These are phyloP conservation scores for Semnornis frantzii DNA, from an alignment of 2,113 vertebrate genomes.

Conservation along the genomic window DNA sequence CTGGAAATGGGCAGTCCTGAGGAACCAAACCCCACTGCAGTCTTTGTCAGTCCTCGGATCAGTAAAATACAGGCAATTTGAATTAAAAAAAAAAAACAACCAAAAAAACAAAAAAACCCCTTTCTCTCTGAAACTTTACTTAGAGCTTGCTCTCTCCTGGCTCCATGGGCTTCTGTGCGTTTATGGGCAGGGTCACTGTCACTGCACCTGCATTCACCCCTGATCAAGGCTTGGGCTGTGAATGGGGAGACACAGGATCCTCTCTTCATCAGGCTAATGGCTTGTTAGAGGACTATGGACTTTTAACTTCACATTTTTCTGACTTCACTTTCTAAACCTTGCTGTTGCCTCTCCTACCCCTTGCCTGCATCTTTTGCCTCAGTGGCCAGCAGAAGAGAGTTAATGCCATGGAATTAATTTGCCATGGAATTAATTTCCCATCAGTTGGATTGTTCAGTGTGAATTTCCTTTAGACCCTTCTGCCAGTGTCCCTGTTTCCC, in stretches of 20 bases:
- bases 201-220: too few relatives aligned
- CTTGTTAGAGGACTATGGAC: background rate
- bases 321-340: background rate
- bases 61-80: background rate
- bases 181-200: background rate
- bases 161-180: background rate
- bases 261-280: background rate
- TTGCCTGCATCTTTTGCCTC: background rate
- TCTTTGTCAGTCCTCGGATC: background rate
- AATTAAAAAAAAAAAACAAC: background rate
- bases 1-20: background rate
- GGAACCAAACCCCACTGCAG: background rate
- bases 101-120: fast-evolving
- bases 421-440: background rate
- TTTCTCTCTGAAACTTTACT: background rate
- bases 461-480: background rate
- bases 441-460: background rate
- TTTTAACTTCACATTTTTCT: background rate
- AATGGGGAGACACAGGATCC: background rate
- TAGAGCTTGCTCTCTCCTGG: background rate
- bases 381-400: background rate
- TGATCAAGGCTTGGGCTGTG: background rate
- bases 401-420: background rate
- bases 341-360: background rate
- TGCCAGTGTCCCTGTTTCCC: background rate